Conservation (phyloP, 2,888 invertebrate species). For the Quadriops clusia region DNA sequence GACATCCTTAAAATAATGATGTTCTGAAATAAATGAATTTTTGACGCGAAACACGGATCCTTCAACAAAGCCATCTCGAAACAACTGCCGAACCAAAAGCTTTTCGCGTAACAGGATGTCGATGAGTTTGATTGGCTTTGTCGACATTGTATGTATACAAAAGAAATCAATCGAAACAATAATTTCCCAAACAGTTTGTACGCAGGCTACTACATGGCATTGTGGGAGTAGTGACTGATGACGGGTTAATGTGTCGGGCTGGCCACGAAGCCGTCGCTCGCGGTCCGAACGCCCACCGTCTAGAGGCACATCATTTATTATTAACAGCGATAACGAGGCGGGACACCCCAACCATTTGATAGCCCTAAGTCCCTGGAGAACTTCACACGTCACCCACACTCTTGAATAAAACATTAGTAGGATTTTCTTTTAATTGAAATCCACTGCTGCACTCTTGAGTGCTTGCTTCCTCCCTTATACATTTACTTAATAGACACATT, state of each 20-base stretch:
- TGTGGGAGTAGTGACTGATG: slow-evolving; percentile 14
- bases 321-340: slow-evolving; percentile 30
- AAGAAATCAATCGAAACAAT: no score
- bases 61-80: no score
- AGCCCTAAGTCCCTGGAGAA: slow-evolving; percentile 21
- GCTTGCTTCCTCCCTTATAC: slow-evolving; percentile 1
- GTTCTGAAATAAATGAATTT: no score
- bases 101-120: no score
- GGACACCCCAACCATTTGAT: slow-evolving; percentile 27
- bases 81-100: no score
- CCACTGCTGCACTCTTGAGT: slow-evolving; percentile 4
- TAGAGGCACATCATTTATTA: slow-evolving; percentile 22
- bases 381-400: slow-evolving; percentile 20
- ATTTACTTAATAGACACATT: no score
- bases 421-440: slow-evolving; percentile 14
- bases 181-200: no score
- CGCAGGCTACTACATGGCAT: no score
- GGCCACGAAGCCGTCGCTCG: slow-evolving; percentile 10
- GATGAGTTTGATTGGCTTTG: no score
- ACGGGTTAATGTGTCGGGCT: slow-evolving; percentile 17
- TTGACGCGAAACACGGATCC: no score
- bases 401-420: slow-evolving; percentile 26
- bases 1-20: no score
- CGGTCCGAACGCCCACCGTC: slow-evolving; percentile 14
- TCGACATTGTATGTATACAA: no score